Percentiles rank a stretch among this genome's conserved stretches.
Evolutionary conservation across 2,113 vertebrate species (phyloP).

Genomic region (Anguilla japonica): DNA sequence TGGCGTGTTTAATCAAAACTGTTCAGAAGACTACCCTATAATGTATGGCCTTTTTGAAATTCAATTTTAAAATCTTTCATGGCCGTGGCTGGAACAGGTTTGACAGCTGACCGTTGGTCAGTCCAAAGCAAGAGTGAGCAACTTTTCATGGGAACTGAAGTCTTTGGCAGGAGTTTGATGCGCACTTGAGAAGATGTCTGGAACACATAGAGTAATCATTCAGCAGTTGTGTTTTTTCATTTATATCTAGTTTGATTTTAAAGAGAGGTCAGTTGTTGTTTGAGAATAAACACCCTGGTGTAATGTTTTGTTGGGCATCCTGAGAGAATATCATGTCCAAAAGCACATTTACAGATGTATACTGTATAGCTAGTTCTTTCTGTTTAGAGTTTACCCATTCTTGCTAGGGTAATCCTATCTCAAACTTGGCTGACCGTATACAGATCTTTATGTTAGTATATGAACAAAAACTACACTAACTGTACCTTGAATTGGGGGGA

Average conservation of each 20-base stretch:
- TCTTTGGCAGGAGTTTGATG: background rate
- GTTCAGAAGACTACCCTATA: background rate
- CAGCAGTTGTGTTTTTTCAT: background rate
- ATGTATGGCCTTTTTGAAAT: background rate
- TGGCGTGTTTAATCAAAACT: background rate
- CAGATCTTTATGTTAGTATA: background rate
- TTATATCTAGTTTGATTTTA: background rate
- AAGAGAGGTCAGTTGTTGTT: too few relatives aligned
- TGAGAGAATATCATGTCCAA: background rate
- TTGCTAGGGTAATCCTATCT: background rate
- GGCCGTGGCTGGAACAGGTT: background rate
- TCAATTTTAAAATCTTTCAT: background rate
- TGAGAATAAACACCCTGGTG: background rate
- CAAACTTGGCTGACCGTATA: background rate
- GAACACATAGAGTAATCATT: background rate
- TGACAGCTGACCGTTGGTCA: background rate
- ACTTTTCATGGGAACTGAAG: background rate
- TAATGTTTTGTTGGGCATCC: background rate
- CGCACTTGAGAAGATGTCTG: background rate
- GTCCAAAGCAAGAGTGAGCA: background rate
- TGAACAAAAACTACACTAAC: background rate
- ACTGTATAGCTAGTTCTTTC: background rate
- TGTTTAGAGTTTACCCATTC: background rate
- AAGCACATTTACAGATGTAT: background rate
- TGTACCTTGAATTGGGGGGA: background rate